These are phyloP conservation scores for Psittacara wagleri DNA, from an alignment of 2,113 vertebrate species.

Conservation along the genomic window DNA sequence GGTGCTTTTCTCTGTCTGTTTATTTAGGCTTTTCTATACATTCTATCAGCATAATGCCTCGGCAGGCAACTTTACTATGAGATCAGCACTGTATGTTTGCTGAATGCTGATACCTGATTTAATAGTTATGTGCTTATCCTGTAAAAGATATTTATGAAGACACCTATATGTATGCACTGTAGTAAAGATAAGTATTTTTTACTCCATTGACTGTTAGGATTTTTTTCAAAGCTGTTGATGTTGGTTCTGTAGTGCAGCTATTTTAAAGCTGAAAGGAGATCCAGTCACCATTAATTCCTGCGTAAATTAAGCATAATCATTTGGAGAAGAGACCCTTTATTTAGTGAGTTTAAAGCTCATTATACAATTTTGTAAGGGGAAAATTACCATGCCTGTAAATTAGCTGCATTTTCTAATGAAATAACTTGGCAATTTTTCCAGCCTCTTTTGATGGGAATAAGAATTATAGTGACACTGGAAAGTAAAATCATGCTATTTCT, in stretches of 20 bases:
- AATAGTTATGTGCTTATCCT: not conserved
- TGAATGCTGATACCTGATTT: not conserved
- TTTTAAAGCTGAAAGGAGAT: conserved; percentile 36
- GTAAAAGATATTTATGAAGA: not conserved
- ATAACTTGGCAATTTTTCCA: conserved; percentile 47
- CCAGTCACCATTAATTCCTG: conserved; percentile 47
- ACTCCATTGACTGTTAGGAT: fast-evolving
- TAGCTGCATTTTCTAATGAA: conserved; percentile 60
- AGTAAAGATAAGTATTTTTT: not conserved
- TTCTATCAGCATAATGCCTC: not conserved
- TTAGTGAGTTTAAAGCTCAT: conserved; percentile 60
- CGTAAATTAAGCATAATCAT: conserved; percentile 57
- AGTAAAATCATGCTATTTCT: not conserved
- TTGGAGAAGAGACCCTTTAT: conserved; percentile 49
- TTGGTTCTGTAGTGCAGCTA: not conserved
- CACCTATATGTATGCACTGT: not conserved
- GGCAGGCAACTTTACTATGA: not conserved
- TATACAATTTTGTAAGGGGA: conserved; percentile 61
- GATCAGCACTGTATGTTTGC: not conserved
- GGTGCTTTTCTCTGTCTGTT: not conserved
- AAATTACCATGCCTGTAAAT: conserved; percentile 51
- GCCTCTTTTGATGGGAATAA: conserved; percentile 1
- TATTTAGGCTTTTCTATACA: not conserved
- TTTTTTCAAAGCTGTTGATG: not conserved
- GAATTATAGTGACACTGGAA: not conserved